Conservation (phyloP, 2,888 invertebrate species). For the Hedya salicella region DNA sequence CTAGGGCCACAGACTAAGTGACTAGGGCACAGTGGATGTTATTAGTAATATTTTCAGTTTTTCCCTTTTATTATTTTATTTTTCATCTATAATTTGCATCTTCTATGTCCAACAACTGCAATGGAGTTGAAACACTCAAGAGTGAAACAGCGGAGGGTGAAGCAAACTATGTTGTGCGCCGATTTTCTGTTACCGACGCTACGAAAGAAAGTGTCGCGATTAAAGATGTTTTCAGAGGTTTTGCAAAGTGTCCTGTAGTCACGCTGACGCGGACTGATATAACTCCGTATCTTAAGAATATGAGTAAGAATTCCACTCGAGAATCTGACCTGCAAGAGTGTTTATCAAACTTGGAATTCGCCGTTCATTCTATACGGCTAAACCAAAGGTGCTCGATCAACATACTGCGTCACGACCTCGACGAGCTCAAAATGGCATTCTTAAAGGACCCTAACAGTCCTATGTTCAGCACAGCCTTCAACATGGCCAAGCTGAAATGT, state of each 20-base stretch:
- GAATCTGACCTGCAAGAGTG: slow-evolving; percentile 12
- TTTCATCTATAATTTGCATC: slow-evolving; percentile 52
- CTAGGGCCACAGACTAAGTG: no score
- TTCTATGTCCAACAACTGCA: slow-evolving; percentile 60
- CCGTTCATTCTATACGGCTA: slow-evolving; percentile 48
- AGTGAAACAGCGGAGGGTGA: slow-evolving; percentile 40
- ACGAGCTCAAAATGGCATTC: slow-evolving; percentile 51
- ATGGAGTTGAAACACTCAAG: slow-evolving; percentile 57
- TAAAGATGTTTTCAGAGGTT: slow-evolving; percentile 61
- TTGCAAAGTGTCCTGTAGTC: slow-evolving; percentile 62
- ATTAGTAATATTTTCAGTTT: slow-evolving; percentile 52
- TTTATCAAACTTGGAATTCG: slow-evolving; percentile 27
- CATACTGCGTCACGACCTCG: slow-evolving; percentile 60
- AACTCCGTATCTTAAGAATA: slow-evolving; percentile 56
- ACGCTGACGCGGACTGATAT: slow-evolving; percentile 62
- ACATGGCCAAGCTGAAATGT: slow-evolving; percentile 60
- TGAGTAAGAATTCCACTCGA: slow-evolving; percentile 20
- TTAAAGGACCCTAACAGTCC: slow-evolving; percentile 35
- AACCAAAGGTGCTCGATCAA: slow-evolving; percentile 58
- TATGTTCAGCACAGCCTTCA: slow-evolving; percentile 24
- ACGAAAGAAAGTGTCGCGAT: slow-evolving; percentile 52
- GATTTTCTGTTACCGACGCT: slow-evolving; percentile 40
- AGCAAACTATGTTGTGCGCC: slow-evolving; percentile 45
- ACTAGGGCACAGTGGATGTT: slow-evolving; percentile 60
- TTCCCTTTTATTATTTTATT: slow-evolving; percentile 63